Conservation (phyloP, 2,113 vertebrate species). For the Prochilodus magdalenae region DNA sequence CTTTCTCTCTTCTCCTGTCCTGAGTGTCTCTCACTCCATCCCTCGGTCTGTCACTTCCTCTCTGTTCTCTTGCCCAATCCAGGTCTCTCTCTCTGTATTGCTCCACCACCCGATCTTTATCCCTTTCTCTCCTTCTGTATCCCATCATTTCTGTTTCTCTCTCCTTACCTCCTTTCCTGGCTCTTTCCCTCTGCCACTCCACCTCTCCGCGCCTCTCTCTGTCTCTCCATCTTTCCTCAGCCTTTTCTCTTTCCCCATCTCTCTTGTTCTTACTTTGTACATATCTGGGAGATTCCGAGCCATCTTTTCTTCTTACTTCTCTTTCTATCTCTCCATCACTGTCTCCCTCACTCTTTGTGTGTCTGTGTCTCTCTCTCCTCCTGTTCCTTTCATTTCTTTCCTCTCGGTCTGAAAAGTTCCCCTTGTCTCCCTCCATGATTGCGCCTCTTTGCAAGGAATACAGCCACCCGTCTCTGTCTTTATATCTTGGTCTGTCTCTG, state of each 20-base stretch:
- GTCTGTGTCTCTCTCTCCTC: conserved; percentile 55
- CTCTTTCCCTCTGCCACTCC: conserved; percentile 40
- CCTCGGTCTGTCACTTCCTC: conserved; percentile 41
- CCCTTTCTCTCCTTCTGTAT: background rate
- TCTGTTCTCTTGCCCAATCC: conserved; percentile 23
- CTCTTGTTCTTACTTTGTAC: conserved; percentile 69
- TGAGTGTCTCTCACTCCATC: conserved; percentile 29
- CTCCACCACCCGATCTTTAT: conserved; percentile 30
- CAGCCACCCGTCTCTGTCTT: conserved; percentile 45
- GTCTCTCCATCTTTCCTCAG: conserved; percentile 37
- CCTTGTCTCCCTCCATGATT: conserved; percentile 46
- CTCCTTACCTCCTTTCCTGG: background rate
- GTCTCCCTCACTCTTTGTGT: conserved; percentile 72
- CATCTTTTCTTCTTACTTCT: conserved; percentile 49
- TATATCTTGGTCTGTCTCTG: conserved; percentile 52
- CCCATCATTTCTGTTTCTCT: conserved; percentile 24
- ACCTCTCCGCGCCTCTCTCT: conserved; percentile 46
- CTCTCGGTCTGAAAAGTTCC: conserved; percentile 51
- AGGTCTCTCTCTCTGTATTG: conserved; percentile 36
- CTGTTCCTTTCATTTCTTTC: conserved; percentile 49
- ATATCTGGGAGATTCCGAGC: conserved; percentile 42
- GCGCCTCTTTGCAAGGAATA: conserved; percentile 47
- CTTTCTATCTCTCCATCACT: conserved; percentile 59
- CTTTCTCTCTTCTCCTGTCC: conserved; percentile 30
- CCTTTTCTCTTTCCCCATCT: conserved; percentile 49